These are phyloP conservation scores for Scomber japonicus DNA, from an alignment of 2,113 vertebrate species.

Conservation along the genomic window DNA sequence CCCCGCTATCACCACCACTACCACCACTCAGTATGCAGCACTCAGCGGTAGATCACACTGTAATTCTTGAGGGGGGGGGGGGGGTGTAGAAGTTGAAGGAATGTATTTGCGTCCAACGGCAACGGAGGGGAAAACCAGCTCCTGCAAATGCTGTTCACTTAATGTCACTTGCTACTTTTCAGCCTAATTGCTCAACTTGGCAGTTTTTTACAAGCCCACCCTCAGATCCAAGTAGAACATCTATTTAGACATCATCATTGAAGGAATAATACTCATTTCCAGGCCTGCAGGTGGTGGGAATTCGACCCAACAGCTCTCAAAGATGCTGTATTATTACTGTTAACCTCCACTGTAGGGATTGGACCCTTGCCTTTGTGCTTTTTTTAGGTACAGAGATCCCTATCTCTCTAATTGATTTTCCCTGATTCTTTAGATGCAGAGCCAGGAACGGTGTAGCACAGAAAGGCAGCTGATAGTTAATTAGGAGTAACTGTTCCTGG, in stretches of 20 bases:
- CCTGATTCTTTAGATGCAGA: constrained; percentile 44
- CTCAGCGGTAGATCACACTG: constrained; percentile 18
- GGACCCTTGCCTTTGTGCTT: constrained; percentile 43
- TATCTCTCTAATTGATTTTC: constrained; percentile 59
- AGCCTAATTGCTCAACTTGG: constrained; percentile 41
- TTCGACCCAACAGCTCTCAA: constrained; percentile 24
- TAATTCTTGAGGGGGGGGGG: neutral
- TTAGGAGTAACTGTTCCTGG: constrained; percentile 69
- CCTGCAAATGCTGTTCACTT: neutral
- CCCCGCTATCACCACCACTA: too few relatives aligned
- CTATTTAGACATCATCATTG: constrained; percentile 43
- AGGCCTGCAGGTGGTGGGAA: constrained; percentile 16
- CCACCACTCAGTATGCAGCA: constrained; percentile 5
- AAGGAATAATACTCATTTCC: constrained; percentile 37
- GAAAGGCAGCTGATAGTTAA: constrained; percentile 65
- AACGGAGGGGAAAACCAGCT: constrained; percentile 8
- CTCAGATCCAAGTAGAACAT: constrained; percentile 19
- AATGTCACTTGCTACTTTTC: constrained; percentile 31
- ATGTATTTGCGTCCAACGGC: constrained; percentile 42
- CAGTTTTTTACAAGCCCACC: constrained; percentile 19
- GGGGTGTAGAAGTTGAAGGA: neutral
- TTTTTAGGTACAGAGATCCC: constrained; percentile 53
- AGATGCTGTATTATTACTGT: constrained; percentile 26
- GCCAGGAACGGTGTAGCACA: constrained; percentile 44
- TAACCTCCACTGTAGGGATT: constrained; percentile 38